Evolutionary conservation across 2,113 vertebrate genomes (phyloP), one percentile per base, ranked within the genome.

Genomic region (Seriola dumerili): DNA sequence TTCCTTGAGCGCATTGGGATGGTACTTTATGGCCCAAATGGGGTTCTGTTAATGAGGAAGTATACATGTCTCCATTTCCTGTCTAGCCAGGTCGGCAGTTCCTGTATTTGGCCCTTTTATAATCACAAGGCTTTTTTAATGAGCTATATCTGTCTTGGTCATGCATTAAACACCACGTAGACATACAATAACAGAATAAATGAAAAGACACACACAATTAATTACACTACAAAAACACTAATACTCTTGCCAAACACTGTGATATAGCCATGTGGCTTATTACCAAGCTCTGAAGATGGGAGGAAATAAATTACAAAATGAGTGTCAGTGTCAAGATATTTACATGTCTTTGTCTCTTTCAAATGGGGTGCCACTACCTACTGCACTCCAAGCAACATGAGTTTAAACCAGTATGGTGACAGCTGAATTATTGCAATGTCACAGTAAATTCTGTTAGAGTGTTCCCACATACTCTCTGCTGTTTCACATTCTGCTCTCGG

Each of bases 31-130:
- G 91, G 91, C 87, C 89, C 93, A 94, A 93, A 92, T 88, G 94
- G 93, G 94, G 94, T 46, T 85, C 68, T 63, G 87, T 94, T 96
- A 95, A 95, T 96, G 94, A 95, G 92, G 91, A 95, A 94, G 91
- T 92, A 86, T 80, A 90, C 88, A 88, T 91, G 87, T 93, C 91
- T 94, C 91, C 92, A 94, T 91, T 94, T 94, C 93, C 93, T 94
- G 93, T 93, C 92, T 93, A 92, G 95, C 93, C 94, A 92, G 92
- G 92, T 95, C 89, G 89, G 95, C 94, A 91, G 90, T 94, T 94
- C 93, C 91, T 91, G 86, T 90, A 87, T 92, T 93, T 88, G 84
- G 89, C 76, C 88, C 70, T 88, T 79, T 92, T 93, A 93, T 92
- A 91, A 94, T 90, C 87, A 89, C 72, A 25, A 88, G 78, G 82